These are phyloP conservation scores for Chanos chanos DNA, from an alignment of 2,797 vertebrate genomes.

Conservation along the genomic window DNA sequence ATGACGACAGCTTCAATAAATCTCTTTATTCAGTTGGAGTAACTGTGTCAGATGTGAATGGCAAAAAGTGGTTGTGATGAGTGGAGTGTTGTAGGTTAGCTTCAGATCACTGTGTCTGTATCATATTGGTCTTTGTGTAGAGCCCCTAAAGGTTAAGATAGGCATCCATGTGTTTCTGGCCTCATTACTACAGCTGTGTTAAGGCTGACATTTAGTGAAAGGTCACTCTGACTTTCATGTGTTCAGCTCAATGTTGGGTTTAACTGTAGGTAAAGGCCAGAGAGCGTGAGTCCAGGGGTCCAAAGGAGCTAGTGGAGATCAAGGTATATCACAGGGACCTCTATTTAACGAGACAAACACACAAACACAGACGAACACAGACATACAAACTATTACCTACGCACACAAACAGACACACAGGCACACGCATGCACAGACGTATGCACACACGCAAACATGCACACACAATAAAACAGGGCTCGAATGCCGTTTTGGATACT, in stretches of 20 bases:
- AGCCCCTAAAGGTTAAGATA: slow-evolving; percentile 44
- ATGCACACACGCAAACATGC: not conserved
- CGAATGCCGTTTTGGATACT: not conserved
- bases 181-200: slow-evolving; percentile 44
- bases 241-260: slow-evolving; percentile 56
- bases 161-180: slow-evolving; percentile 39
- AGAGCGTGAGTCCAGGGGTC: slow-evolving; percentile 48
- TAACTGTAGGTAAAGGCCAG: slow-evolving; percentile 45
- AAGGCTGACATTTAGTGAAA: slow-evolving; percentile 57
- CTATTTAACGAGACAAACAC: slow-evolving; percentile 35
- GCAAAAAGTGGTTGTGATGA: too few relatives aligned
- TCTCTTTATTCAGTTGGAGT: too few relatives aligned
- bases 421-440: not conserved
- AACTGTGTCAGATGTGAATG: too few relatives aligned
- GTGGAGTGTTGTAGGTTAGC: slow-evolving; percentile 14
- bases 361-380: slow-evolving; percentile 12
- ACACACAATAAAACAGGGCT: too few relatives aligned
- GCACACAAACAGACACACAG: not conserved
- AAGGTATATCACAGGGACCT: slow-evolving; percentile 42
- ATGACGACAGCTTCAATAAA: too few relatives aligned
- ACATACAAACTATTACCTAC: not conserved
- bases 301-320: slow-evolving; percentile 44
- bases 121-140: slow-evolving; percentile 23
- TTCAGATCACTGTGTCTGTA: slow-evolving; percentile 35
- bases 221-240: slow-evolving; percentile 56